Base-by-base conservation (phyloP, 2,888 invertebrate genomes). In the Himalopsyche kuldschensis region DNA sequence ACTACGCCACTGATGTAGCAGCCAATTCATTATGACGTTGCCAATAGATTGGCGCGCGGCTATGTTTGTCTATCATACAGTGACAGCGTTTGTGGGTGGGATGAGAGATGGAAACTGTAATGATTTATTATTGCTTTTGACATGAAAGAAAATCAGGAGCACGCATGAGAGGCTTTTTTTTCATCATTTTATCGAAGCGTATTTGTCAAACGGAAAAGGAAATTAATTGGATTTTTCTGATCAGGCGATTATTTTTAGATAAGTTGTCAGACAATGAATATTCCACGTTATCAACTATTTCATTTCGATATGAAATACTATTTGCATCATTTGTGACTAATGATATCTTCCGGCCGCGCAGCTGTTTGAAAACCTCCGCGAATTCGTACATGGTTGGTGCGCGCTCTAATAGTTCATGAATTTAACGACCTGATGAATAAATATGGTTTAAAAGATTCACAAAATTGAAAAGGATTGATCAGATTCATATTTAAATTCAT, bases 1-100 rank as follows among this genome's bases (percentile, higher is more conserved):
- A 11, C 20, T 1, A 69, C 69, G 69, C 30, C 69, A 69, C 20
- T 69, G 69, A 11, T 8, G 6, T 27, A 27, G 27, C 15, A 69
- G 69, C 63, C 63, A 80, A 80, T 80, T 69, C 80, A 69, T 80
- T 80, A 80, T 75, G 35, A 75, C 31, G 46, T 69, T 69, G 69
- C 69, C 69, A 69, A 69, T 69, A 69, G 69, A 69, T 69, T 69
- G 69, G 20, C 69, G 69, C 69, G 69, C 27, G 69, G 69, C 69
- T 69, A 27, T 69, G 69, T 69, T 69, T 69, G 69, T 69, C 69
- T 69, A 69, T 69, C 69, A 69, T 69, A 3, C 69, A 69, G 69
- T 69, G 69, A 69, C 69, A 27, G 69, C 27, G 30, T 69, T 69
- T 15, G 69, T 30, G 30, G 69, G 30, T 27, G 30, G 69, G 69